Base-by-base conservation (phyloP, 1,140 invertebrate genomes). In the Adelges cooleyi region DNA sequence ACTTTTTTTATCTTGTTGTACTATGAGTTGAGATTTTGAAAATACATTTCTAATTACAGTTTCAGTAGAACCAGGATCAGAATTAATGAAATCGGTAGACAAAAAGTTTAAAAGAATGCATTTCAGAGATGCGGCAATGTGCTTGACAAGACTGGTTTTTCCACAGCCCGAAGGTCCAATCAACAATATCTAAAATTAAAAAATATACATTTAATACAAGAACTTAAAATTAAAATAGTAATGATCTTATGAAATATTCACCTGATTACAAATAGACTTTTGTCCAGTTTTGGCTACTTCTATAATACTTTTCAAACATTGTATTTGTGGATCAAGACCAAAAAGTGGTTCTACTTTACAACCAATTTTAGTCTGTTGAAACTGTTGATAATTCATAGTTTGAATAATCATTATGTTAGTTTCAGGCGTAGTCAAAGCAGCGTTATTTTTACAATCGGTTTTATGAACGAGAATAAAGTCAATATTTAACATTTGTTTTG, bases 21-120 rank as follows among this genome's bases (percentile, higher is more conserved):
- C 67, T 67, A 75, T 74, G 15, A 66, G 59, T 50, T 70, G 53
- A 9, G 75, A 76, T 40, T 74, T 68, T 3, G 74, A 62, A 68
- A 79, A 79, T 23, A 76, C 71, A 40, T 70, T 69, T 4, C 73
- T 68, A 6, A 80, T 66, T 18, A 70, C 67, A 8, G 67, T 53
- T 70, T 79, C 78, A 4, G 77, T 74, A 69, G 75, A 75, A 13
- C 78, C 78, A 2, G 77, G 76, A 68, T 74, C 68, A 1, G 74
- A 22, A n/a, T 48, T 66, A 10, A 53, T 66, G 3, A 69, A 44
- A 56, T 71, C 70, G 6, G 59, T 59, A 25, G 68, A 65, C 23
- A 56, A 29, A 6, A 72, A 18, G 5, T 46, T 67, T 11, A 70
- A 11, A 29, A 71, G 20, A 23, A 66, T 62, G 46, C 67, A 46